Evolutionary conservation across 23 tunicate genomes (phyloP), one percentile per base, ranked within the genome.

Genomic region (Ciona savignyi): DNA sequence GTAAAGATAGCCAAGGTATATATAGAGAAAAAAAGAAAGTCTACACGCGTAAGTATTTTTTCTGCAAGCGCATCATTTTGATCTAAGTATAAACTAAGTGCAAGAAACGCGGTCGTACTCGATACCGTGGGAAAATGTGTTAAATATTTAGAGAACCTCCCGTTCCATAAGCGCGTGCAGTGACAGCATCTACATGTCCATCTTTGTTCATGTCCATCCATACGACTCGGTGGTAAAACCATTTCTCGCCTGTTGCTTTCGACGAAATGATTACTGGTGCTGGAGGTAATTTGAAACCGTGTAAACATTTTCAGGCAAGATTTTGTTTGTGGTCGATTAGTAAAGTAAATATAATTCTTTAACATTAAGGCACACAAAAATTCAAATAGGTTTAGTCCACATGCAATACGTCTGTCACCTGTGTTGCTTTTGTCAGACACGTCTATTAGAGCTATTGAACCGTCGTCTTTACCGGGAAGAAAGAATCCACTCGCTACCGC

Each of bases 401-500:
- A n/a, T n/a, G n/a, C n/a, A n/a, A n/a, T n/a, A n/a, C n/a, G n/a
- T 70, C 4, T 63, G 11, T 9, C 26, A 82, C 87, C 84, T 29
- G 86, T 70, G 80, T 82, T 88, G 4, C 29, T 2, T 66, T 83
- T 83, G 71, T 88, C 80, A 1, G 80, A 75, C 79, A 91, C 71
- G 64, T 91, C 97, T 23, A 91, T 80, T 67, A 91, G 35, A 60
- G 91, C 80, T 61, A 91, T 81, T 3, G 91, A 60, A 22, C 97
- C 97, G 34, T 80, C 80, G 70, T 91, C 86, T 80, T 91, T 91
- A 67, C 86, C 97, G n/a, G 86, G 72, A 25, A 91, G 78, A 49
- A 91, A 91, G 33, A 91, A 91, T 25, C 84, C 97, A 30, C 86
- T 80, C 6, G 97, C 97, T 20, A 83, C 83, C n/a, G 86, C 34